Percentiles rank a stretch among this genome's conserved stretches.
phyloP scores from a whole-genome alignment of 2,113 vertebrate genomes.

The Salvator merianae region DNA sequence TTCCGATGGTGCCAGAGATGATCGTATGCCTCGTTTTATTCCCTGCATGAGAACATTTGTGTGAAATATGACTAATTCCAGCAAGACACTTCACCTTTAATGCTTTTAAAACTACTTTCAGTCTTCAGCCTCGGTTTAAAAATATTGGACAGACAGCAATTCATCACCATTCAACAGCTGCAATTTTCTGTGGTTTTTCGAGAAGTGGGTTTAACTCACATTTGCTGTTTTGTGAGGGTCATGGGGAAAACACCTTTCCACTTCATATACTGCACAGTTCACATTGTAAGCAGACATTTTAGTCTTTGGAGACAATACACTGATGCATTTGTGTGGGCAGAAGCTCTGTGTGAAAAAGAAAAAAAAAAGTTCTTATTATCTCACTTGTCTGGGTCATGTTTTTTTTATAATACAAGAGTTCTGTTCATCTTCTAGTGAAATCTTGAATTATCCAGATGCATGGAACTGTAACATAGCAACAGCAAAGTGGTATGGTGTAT shows the following conservation, averaged over 20 bases:
- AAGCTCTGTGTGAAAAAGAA: fast-evolving
- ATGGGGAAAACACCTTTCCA: not conserved
- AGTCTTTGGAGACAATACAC: not conserved
- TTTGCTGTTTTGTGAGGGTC: not conserved
- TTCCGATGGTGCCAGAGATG: not conserved
- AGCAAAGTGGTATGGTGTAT: slow-evolving; percentile 50
- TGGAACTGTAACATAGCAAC: slow-evolving; percentile 68
- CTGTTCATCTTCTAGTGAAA: slow-evolving; percentile 5
- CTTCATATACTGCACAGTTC: not conserved
- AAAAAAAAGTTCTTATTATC: not conserved
- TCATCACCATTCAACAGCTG: not conserved
- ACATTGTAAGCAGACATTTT: not conserved
- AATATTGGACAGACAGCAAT: not conserved
- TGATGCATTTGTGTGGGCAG: not conserved
- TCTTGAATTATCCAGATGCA: slow-evolving; percentile 25
- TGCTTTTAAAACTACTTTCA: not conserved
- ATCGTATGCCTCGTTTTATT: not conserved
- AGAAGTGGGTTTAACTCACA: not conserved
- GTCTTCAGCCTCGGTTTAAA: not conserved
- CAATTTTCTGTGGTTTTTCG: not conserved
- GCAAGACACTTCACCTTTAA: not conserved
- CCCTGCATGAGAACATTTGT: not conserved
- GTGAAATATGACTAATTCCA: not conserved
- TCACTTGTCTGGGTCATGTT: fast-evolving
- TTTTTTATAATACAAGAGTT: not conserved